These are phyloP conservation scores for Arctocebus calabarensis DNA, from an alignment of 2,797 vertebrate genomes.

Conservation along the genomic window DNA sequence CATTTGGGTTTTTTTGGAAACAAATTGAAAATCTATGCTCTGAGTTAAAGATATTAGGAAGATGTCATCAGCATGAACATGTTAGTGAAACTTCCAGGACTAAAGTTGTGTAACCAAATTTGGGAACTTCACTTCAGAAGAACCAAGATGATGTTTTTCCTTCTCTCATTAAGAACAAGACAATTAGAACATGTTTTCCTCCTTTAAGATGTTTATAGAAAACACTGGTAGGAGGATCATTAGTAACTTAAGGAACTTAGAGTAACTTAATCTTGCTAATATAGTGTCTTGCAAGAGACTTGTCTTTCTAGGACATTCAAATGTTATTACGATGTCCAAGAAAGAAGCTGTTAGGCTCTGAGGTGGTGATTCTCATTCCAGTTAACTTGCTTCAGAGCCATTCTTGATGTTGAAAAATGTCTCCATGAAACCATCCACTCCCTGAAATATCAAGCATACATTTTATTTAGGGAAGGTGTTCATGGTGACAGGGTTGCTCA, in stretches of 20 bases:
- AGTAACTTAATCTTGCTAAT: conserved; percentile 16
- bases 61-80: neutral
- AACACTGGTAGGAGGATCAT: neutral
- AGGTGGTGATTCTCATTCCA: neutral
- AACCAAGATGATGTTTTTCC: conserved; percentile 50
- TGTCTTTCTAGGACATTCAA: neutral
- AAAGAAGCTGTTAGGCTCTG: neutral
- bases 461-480: neutral
- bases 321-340: neutral
- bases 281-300: neutral
- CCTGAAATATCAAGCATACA: neutral
- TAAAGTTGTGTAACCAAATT: conserved; percentile 64
- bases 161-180: neutral
- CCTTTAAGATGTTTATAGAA: neutral
- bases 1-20: neutral
- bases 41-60: conserved; percentile 64
- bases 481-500: neutral
- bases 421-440: neutral
- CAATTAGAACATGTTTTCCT: conserved; percentile 58
- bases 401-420: neutral
- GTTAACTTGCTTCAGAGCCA: neutral
- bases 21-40: conserved; percentile 68
- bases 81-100: conserved; percentile 71
- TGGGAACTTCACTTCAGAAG: conserved; percentile 72
- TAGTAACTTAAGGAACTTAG: neutral